phyloP scores from a whole-genome alignment of 2,888 invertebrate species.

The Drosophila mimetica region DNA sequence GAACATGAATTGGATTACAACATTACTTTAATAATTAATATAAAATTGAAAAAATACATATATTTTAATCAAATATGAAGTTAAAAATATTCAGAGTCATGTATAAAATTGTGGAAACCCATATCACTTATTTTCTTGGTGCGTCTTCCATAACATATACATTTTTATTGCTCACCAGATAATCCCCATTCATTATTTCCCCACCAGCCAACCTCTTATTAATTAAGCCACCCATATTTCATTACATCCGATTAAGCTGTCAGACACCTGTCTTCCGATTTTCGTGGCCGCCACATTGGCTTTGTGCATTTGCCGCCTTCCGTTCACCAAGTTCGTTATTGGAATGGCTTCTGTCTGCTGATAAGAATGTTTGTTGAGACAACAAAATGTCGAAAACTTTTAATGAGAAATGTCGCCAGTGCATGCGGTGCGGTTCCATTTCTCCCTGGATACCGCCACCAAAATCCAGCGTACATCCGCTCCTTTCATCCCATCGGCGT shows the following conservation, averaged over 20 bases:
- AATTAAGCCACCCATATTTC: slow-evolving; percentile 37
- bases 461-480: slow-evolving; percentile 18
- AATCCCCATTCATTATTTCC: background rate
- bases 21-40: no score
- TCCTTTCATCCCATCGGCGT: slow-evolving; percentile 59
- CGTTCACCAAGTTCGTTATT: slow-evolving; percentile 53
- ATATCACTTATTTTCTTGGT: background rate
- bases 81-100: no score
- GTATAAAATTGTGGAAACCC: no score
- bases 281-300: slow-evolving; percentile 7
- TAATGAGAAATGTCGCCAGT: slow-evolving; percentile 74
- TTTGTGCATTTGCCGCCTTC: slow-evolving; percentile 33
- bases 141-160: background rate
- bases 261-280: slow-evolving; percentile 43
- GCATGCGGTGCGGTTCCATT: slow-evolving; percentile 48
- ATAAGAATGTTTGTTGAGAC: slow-evolving; percentile 65
- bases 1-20: no score
- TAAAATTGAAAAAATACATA: no score
- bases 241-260: slow-evolving; percentile 25
- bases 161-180: background rate
- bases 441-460: slow-evolving; percentile 1
- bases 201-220: slow-evolving; percentile 22
- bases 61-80: no score
- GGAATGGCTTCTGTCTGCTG: slow-evolving; percentile 73
- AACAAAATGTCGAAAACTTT: slow-evolving; percentile 68